Evolutionary conservation across 2,113 vertebrate species (phyloP).

Genomic region (Chaetorhynchus papuensis): DNA sequence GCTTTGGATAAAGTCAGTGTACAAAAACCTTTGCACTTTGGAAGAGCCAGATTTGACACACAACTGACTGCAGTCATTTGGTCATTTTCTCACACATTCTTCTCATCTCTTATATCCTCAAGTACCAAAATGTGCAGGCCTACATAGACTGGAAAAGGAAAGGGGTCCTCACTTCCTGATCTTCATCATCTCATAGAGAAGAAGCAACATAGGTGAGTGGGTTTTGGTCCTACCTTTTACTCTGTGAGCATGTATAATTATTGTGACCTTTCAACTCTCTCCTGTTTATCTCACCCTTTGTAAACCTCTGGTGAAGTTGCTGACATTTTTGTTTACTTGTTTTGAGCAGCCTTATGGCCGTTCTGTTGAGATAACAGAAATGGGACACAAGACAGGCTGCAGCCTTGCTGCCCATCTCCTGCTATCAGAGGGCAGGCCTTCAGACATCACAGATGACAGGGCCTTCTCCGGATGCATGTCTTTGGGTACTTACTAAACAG

Average conservation of each 20-base stretch:
- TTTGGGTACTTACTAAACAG: background rate
- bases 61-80: background rate
- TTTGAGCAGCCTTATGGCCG: background rate
- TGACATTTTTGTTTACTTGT: background rate
- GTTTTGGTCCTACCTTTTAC: background rate
- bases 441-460: background rate
- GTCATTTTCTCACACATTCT: background rate
- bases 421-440: background rate
- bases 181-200: background rate
- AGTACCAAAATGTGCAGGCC: background rate
- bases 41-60: background rate
- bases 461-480: background rate
- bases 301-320: background rate
- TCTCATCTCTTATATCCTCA: background rate
- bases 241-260: background rate
- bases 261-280: background rate
- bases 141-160: background rate
- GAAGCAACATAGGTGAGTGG: background rate
- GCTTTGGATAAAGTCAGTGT: accelerated
- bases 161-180: background rate
- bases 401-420: background rate
- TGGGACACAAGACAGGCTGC: background rate
- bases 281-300: background rate
- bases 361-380: background rate
- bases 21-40: background rate